phyloP scores from a whole-genome alignment of 2,888 invertebrate species.

The Sphaerophoria taeniata region DNA sequence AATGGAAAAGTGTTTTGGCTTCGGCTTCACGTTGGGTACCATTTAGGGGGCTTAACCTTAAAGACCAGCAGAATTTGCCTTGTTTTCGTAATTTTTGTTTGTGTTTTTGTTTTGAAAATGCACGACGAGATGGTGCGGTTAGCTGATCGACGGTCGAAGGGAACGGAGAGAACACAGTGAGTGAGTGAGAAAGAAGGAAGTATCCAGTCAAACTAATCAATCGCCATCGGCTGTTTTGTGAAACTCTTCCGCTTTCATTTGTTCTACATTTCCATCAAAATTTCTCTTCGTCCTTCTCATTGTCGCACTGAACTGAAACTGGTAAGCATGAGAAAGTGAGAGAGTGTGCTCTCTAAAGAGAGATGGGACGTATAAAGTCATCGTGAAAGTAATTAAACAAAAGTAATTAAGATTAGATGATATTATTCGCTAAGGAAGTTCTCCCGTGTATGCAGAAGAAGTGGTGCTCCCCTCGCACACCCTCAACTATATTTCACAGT shows the following conservation, averaged over 20 bases:
- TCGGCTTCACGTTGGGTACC: conserved; percentile 53
- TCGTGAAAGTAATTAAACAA: conserved; percentile 83
- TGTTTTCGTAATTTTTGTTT: conserved; percentile 11
- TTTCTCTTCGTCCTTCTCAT: background rate
- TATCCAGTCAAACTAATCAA: conserved; percentile 47
- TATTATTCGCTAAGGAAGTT: conserved; percentile 56
- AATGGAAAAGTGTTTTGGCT: conserved; percentile 70
- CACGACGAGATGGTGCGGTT: conserved; percentile 18
- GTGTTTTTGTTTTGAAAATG: conserved; percentile 18
- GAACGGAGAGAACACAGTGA: background rate
- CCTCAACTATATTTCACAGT: background rate
- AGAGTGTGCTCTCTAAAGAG: conserved; percentile 24
- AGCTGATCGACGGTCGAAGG: background rate
- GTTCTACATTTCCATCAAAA: background rate
- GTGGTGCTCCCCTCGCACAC: conserved; percentile 22
- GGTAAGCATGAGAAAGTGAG: background rate
- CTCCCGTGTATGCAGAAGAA: conserved; percentile 16
- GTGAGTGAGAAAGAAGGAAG: background rate
- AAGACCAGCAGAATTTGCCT: conserved; percentile 16
- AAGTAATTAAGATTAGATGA: conserved; percentile 82
- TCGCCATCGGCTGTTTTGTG: conserved; percentile 49
- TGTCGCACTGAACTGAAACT: background rate
- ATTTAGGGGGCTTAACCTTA: background rate
- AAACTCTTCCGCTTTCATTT: conserved; percentile 51
- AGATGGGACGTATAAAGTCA: conserved; percentile 68